Percentiles rank a stretch among this genome's conserved stretches.
Conservation (phyloP, 2,113 vertebrate species). For the Heteronetta atricapilla region DNA sequence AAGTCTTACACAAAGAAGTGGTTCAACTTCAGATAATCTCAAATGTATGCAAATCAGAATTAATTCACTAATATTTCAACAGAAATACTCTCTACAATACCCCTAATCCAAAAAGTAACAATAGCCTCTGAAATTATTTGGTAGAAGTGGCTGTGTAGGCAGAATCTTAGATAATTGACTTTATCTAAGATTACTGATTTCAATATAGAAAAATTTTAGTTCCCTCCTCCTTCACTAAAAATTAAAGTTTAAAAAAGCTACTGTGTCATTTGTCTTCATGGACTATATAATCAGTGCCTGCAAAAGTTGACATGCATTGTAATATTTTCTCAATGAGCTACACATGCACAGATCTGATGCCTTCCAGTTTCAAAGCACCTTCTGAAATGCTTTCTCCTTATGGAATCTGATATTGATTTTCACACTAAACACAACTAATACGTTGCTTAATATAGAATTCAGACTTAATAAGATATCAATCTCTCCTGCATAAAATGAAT, state of each 20-base stretch:
- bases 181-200: neutral
- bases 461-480: slow-evolving; percentile 24
- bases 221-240: neutral
- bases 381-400: neutral
- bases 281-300: slow-evolving; percentile 1
- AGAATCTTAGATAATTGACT: neutral
- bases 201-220: neutral
- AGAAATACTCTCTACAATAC: neutral
- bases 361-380: neutral
- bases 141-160: neutral
- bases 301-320: neutral
- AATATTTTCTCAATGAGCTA: slow-evolving; percentile 18
- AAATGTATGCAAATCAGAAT: neutral
- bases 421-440: slow-evolving; percentile 31
- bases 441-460: slow-evolving; percentile 33
- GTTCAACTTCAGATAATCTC: neutral
- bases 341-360: neutral
- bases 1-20: neutral
- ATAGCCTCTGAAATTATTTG: neutral
- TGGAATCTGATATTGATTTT: slow-evolving; percentile 41
- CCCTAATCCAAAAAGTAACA: neutral
- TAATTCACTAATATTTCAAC: neutral
- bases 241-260: neutral
- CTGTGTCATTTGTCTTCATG: neutral
- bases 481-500: slow-evolving; percentile 51